Base-by-base conservation (phyloP, 23 tunicate species). In the Halocynthia aurantium region DNA sequence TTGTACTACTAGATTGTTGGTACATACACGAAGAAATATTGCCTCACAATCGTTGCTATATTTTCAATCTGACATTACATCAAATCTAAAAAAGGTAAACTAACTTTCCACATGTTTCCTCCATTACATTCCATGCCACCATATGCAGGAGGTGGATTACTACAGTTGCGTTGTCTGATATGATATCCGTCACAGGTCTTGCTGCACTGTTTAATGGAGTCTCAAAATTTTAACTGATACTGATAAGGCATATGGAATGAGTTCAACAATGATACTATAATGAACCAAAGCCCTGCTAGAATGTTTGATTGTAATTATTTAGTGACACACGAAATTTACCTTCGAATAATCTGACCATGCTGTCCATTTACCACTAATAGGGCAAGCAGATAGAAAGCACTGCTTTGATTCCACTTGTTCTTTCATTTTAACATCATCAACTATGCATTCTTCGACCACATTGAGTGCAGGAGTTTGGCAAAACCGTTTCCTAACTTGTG, bases 291-390 rank as follows among this genome's bases (percentile, higher is more conserved):
- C 44, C 44, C 1, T 31, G 44, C 44, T 31, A 31, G 2, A 31
- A 31, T 31, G 4, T 31, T 31, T 31, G 44, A 31, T 31, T 31
- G 44, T 31, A 31, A 31, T 31, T 31, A 1, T 31, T 31, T 31
- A 31, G 2, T 31, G 4, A 31, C 22, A 4, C 11, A 19, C 2
- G 5, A 11, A 67, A 0, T 53, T 44, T 54, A 83, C 86, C 81
- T 62, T 64, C 6, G 81, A 10, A 64, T 61, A 83, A 7, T 69
- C 49, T 53, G 83, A 53, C 89, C 89, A 84, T 20, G 61, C 56
- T 10, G 83, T 71, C 89, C 89, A 84, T 8, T 64, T 67, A 7
- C 89, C 89, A 52, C 78, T 44, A 40, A 71, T 70, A 49, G 83
- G 71, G 63, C 89, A 84, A 53, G 65, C 22, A 10, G 8, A 7